Percentiles rank a stretch among this genome's conserved stretches.
Conservation (phyloP, 1,140 invertebrate species). For the Cotesia glomerata region DNA sequence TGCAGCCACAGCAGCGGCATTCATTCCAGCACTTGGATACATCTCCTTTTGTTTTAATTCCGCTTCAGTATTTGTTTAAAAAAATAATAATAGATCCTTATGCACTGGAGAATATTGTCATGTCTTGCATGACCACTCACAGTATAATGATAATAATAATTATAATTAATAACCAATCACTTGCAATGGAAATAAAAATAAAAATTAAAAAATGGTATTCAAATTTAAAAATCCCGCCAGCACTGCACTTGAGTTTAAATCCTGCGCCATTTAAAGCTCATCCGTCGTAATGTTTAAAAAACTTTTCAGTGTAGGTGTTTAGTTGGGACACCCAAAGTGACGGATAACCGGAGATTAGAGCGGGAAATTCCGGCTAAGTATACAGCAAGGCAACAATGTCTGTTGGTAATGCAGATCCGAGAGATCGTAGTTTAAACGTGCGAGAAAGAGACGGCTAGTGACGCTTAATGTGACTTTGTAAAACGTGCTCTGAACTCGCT, state of each 20-base stretch:
- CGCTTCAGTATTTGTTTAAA: conserved; percentile 12
- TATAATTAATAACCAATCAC: too few species aligned
- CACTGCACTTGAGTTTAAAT: conserved; percentile 12
- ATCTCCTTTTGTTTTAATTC: conserved; percentile 42
- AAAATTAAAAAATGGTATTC: not conserved
- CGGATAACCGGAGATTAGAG: conserved; percentile 8
- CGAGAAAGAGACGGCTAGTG: conserved; percentile 12
- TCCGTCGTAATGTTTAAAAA: not conserved
- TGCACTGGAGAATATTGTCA: conserved; percentile 22
- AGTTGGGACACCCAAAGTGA: too few species aligned
- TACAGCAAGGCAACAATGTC: not conserved
- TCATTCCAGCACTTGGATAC: conserved; percentile 70
- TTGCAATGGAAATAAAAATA: not conserved
- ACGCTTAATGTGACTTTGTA: conserved; percentile 12
- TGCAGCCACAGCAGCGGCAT: conserved; percentile 68
- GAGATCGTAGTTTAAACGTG: not conserved
- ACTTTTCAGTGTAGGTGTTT: too few species aligned
- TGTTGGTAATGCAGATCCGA: conserved; percentile 21
- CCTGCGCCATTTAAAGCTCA: conserved; percentile 8
- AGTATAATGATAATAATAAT: not conserved
- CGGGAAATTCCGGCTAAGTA: conserved; percentile 36
- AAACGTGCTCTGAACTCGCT: conserved; percentile 2
- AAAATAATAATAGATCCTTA: conserved; percentile 13
- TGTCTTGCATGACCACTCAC: conserved; percentile 11
- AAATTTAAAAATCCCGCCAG: conserved; percentile 23